Percentiles rank a stretch among this genome's conserved stretches.
phyloP scores from a whole-genome alignment of 2,888 invertebrate species.

The Diarsia mendica region DNA sequence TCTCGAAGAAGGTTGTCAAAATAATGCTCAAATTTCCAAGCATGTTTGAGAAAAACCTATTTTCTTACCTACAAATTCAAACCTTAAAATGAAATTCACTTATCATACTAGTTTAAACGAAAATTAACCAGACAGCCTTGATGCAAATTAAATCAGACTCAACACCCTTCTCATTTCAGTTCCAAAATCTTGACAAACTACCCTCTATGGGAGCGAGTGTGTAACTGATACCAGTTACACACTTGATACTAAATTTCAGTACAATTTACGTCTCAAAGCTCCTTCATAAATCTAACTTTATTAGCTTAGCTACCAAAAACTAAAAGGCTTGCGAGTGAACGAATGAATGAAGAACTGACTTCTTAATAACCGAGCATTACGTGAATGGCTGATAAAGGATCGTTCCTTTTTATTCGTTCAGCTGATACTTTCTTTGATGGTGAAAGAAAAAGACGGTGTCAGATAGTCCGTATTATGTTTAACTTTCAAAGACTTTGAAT shows the following conservation, averaged over 20 bases:
- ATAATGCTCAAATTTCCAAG: too few species aligned
- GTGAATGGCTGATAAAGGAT: conserved; percentile 50
- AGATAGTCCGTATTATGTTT: conserved; percentile 28
- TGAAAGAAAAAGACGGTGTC: conserved; percentile 30
- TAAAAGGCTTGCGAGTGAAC: conserved; percentile 24
- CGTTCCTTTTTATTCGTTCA: conserved; percentile 46
- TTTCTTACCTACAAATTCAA: neutral
- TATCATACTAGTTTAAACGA: neutral
- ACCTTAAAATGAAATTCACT: neutral
- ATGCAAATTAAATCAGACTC: conserved; percentile 12
- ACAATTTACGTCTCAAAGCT: conserved; percentile 28
- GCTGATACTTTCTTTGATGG: conserved; percentile 39
- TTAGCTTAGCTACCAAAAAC: conserved; percentile 10
- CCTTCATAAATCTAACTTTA: conserved; percentile 32
- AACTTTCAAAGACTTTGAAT: conserved; percentile 27
- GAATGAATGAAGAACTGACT: conserved; percentile 39
- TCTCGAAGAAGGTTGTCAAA: too few species aligned
- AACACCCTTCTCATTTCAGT: neutral
- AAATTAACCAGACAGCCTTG: conserved; percentile 11
- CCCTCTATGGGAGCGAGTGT: neutral
- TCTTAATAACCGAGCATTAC: conserved; percentile 58
- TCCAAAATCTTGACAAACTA: conserved; percentile 20
- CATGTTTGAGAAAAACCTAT: too few species aligned
- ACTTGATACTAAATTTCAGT: conserved; percentile 20
- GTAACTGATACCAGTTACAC: conserved; percentile 11